Percentiles rank a stretch among this genome's conserved stretches.
These are phyloP conservation scores for Siderastrea siderea DNA, from an alignment of 92 coral and sea anemone genomes.

Conservation along the genomic window DNA sequence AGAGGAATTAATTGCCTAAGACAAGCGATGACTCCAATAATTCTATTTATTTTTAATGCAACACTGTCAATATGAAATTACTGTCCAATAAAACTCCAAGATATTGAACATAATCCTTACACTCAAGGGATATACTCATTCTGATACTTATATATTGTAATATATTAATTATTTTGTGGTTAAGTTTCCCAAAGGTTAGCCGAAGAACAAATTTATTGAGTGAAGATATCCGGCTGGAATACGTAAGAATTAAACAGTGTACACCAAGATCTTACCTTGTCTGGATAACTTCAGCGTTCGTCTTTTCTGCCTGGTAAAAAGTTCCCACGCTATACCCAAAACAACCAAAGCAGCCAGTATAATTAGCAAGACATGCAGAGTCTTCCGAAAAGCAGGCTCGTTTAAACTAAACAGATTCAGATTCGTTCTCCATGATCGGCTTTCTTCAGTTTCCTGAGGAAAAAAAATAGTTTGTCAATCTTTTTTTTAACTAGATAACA, in stretches of 20 bases:
- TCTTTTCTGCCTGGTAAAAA: conserved; percentile 6
- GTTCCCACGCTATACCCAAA: conserved; percentile 10
- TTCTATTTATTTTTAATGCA: too few species aligned
- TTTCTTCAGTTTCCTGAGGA: background rate
- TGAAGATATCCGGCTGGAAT: background rate
- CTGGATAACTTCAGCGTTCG: background rate
- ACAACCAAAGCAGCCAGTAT: conserved; percentile 21
- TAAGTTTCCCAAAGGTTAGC: background rate
- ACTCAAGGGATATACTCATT: too few species aligned
- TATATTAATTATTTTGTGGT: too few species aligned
- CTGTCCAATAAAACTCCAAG: too few species aligned
- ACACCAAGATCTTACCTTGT: background rate
- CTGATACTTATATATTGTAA: too few species aligned
- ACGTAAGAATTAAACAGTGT: background rate
- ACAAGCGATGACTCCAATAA: too few species aligned
- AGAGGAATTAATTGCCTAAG: too few species aligned
- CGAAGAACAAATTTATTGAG: background rate
- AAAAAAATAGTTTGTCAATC: too few species aligned
- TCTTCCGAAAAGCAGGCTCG: background rate
- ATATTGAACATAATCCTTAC: too few species aligned
- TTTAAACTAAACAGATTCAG: conserved; percentile 10
- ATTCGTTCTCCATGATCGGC: background rate
- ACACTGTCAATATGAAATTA: too few species aligned
- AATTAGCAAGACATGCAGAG: background rate
- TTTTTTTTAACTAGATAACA: too few species aligned